Conservation (phyloP, 2,113 vertebrate genomes). For the Apeltes quadracus region DNA sequence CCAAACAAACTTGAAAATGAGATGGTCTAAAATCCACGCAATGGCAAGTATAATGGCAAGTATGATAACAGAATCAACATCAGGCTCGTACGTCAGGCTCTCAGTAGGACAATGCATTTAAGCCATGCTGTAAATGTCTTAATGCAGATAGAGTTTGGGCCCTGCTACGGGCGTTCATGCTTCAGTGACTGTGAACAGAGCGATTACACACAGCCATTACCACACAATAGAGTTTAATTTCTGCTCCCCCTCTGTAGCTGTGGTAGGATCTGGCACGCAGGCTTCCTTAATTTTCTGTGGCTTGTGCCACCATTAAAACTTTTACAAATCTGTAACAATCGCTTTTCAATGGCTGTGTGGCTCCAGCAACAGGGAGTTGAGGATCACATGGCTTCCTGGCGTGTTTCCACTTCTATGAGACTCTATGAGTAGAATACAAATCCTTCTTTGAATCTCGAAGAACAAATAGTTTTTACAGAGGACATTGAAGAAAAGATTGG, state of each 20-base stretch:
- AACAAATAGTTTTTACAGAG: background rate
- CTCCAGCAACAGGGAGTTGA: slow-evolving; percentile 2
- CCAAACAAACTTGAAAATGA: background rate
- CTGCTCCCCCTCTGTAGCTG: slow-evolving; percentile 58
- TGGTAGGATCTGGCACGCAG: slow-evolving; percentile 64
- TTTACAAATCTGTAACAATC: slow-evolving; percentile 54
- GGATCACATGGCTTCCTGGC: slow-evolving; percentile 7
- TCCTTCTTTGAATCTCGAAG: background rate
- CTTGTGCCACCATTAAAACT: slow-evolving; percentile 72
- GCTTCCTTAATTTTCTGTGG: slow-evolving; percentile 66
- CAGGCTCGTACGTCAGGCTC: background rate
- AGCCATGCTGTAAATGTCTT: slow-evolving; percentile 34
- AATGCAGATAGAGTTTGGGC: slow-evolving; percentile 57
- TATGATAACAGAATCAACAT: background rate
- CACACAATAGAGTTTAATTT: slow-evolving; percentile 79
- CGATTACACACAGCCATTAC: slow-evolving; percentile 77
- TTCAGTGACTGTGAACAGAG: slow-evolving; percentile 69
- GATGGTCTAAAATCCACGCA: background rate
- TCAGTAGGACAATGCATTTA: slow-evolving; percentile 41
- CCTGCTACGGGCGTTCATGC: slow-evolving; percentile 66
- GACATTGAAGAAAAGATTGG: background rate
- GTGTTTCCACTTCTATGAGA: background rate
- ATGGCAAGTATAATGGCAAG: background rate
- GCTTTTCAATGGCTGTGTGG: slow-evolving; percentile 31
- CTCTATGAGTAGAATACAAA: background rate